Conservation (phyloP, 2,888 invertebrate genomes). For the Carterocephalus palaemon region DNA sequence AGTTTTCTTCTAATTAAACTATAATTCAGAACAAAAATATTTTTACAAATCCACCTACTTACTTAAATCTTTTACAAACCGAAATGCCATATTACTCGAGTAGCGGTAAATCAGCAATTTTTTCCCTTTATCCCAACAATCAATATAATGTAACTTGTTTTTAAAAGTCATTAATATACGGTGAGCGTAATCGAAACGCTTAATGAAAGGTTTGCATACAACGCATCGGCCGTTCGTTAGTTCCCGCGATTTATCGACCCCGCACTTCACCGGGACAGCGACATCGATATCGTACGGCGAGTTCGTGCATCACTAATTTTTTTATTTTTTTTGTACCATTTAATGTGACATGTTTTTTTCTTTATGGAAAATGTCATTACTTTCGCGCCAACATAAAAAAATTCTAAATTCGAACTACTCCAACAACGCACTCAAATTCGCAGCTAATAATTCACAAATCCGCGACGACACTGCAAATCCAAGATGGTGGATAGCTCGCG, state of each 20-base stretch:
- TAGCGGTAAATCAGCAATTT: constrained; percentile 35
- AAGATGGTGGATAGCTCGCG: constrained; percentile 16
- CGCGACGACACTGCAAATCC: constrained; percentile 3
- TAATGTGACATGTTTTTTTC: no score
- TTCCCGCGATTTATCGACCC: constrained; percentile 55
- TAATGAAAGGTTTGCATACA: constrained; percentile 50
- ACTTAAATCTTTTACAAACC: no score
- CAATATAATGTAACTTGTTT: constrained; percentile 51
- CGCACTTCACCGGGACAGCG: constrained; percentile 43
- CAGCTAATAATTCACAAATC: background rate
- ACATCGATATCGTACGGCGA: constrained; percentile 60
- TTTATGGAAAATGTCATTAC: no score
- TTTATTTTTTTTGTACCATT: background rate
- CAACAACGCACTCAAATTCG: background rate
- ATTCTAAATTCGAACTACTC: no score
- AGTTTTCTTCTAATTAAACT: no score
- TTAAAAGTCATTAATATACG: constrained; percentile 62
- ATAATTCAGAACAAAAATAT: no score
- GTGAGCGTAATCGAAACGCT: constrained; percentile 57
- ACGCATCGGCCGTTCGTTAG: constrained; percentile 51
- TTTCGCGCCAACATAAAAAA: no score
- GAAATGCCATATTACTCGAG: no score
- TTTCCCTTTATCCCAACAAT: constrained; percentile 45
- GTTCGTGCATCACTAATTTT: constrained; percentile 45
- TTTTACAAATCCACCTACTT: no score